Conservation (phyloP, 1,140 invertebrate species). For the Nymphalis io region DNA sequence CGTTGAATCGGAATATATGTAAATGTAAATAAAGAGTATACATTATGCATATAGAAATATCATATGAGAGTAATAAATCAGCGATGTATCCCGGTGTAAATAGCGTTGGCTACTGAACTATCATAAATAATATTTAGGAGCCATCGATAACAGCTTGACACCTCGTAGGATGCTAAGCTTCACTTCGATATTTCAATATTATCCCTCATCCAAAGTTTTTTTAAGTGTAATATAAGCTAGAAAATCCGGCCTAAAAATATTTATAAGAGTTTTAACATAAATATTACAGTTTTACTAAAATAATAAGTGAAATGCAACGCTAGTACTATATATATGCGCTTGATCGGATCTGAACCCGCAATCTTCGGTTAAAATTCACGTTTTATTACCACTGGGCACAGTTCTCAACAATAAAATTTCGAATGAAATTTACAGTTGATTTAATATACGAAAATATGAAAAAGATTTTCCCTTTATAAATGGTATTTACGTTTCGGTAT, state of each 20-base stretch:
- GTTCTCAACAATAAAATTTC: too few species aligned
- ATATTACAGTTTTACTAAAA: not conserved
- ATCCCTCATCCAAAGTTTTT: conserved; percentile 21
- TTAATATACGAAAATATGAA: too few species aligned
- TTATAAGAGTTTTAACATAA: not conserved
- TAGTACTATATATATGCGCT: too few species aligned
- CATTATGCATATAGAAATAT: conserved; percentile 23
- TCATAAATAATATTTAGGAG: conserved; percentile 70
- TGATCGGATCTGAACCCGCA: too few species aligned
- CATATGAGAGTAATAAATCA: conserved; percentile 57
- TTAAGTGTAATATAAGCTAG: not conserved
- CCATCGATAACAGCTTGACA: conserved; percentile 67
- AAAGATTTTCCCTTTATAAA: too few species aligned
- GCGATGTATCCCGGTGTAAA: conserved; percentile 47
- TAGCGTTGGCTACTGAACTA: conserved; percentile 47
- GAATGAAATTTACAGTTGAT: too few species aligned
- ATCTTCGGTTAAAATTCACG: too few species aligned
- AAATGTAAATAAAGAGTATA: not conserved
- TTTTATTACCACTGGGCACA: too few species aligned
- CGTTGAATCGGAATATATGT: too few species aligned
- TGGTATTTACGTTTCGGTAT: too few species aligned
- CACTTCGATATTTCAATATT: conserved; percentile 52
- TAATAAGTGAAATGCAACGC: too few species aligned
- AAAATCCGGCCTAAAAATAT: not conserved
- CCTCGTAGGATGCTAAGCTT: conserved; percentile 47